Base-by-base conservation (phyloP, 2,113 vertebrate genomes). In the Eubucco bourcierii region DNA sequence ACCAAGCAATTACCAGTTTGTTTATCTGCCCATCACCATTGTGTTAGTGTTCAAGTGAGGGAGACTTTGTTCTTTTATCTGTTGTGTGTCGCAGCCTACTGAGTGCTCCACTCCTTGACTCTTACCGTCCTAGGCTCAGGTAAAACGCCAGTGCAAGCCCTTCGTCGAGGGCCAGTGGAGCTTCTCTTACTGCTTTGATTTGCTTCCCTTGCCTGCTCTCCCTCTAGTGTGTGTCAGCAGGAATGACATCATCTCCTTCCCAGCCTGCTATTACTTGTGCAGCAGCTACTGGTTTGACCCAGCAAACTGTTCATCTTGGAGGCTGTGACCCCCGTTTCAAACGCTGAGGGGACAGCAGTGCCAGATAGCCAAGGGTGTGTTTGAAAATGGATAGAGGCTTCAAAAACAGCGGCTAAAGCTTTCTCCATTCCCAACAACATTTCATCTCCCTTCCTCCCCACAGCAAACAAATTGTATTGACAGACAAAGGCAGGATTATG, bases 401-500 rank as follows among this genome's bases (percentile, higher is more conserved):
- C 44, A 65, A 89, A 92, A 64, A 25, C 13, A 63, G 33, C 17
- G 80, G 44, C 12, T 55, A 81, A 94, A 65, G 64, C 65, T 95
- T 92, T 86, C 73, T 95, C 58, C 17, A 12, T 91, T 94, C 50
- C 81, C 41, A 46, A 70, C 61, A 70, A 44, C 1, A 2, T 95
- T 97, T 87, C 66, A 79, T 84, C 47, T 94, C 83, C n/a, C 82
- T 93, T 87, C 71, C 56, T 97, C 84, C 61, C 88, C 53, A 59
- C 31, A 71, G 83, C 93, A 95, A 97, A 94, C 76, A 96, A 97
- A 97, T 97, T 88, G 93, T 88, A 46, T 93, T 97, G 95, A 96
- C 91, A 96, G 94, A 96, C 81, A 96, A 97, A 97, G 80, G 88
- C 88, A 80, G 94, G 97, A 96, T 97, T 97, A 96, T 94, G 86